phyloP scores from a whole-genome alignment of 2,113 vertebrate species.

The Leucoraja erinaceus region DNA sequence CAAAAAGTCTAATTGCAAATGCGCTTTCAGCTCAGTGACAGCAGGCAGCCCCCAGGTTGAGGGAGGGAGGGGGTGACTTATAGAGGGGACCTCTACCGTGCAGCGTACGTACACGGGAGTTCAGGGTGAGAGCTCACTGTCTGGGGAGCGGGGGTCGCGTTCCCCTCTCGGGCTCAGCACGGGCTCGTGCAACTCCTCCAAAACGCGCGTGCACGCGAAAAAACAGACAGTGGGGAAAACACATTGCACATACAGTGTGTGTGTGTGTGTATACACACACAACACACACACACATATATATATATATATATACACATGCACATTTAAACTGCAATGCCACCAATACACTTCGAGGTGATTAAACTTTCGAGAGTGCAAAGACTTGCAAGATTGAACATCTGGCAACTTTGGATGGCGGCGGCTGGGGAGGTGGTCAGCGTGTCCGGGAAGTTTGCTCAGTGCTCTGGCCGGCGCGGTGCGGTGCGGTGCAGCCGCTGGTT shows the following conservation, averaged over 20 bases:
- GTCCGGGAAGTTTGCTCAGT: no score
- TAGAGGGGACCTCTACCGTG: neutral
- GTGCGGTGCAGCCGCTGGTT: no score
- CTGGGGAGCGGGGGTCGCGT: neutral
- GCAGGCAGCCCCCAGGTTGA: neutral
- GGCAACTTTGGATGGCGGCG: no score
- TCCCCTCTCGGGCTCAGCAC: neutral
- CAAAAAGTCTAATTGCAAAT: neutral
- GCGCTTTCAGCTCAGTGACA: neutral
- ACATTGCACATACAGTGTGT: no score
- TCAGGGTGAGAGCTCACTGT: no score
- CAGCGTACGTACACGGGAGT: neutral
- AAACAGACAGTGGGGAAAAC: no score
- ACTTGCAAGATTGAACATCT: neutral
- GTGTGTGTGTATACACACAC: no score
- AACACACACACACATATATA: no score
- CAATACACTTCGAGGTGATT: neutral
- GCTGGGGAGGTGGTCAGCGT: no score
- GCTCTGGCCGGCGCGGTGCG: no score
- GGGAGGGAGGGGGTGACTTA: neutral
- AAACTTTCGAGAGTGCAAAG: neutral
- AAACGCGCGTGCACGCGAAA: neutral
- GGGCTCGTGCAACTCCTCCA: neutral
- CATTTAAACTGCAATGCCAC: neutral
- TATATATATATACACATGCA: no score